Evolutionary conservation across 1,140 invertebrate genomes (phyloP).

Genomic region (Aporrectodea caliginosa): DNA sequence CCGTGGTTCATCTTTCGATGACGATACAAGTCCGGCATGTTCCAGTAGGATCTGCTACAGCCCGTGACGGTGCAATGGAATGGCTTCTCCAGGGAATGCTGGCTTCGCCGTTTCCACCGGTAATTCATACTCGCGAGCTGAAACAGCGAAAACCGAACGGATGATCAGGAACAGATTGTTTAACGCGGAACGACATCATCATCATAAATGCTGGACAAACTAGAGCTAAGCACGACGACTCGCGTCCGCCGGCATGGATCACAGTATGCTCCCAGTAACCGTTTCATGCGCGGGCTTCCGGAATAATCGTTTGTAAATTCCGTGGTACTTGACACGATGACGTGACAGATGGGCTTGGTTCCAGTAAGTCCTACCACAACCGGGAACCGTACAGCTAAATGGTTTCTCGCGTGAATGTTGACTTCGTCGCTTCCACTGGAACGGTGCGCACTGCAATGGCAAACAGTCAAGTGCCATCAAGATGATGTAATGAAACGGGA

Average conservation of each 20-base stretch:
- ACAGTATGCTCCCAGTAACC: background rate
- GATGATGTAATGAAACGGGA: background rate
- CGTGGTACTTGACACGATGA: background rate
- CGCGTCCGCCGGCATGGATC: background rate
- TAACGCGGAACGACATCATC: background rate
- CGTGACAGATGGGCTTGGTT: background rate
- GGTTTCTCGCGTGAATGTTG: background rate
- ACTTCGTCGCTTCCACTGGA: background rate
- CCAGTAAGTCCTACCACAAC: background rate
- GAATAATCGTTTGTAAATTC: background rate
- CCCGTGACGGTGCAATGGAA: background rate
- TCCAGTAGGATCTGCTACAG: conserved; percentile 1
- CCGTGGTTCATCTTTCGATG: background rate
- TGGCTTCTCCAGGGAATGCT: background rate
- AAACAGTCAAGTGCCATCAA: background rate
- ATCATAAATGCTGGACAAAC: background rate
- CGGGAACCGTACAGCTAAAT: background rate
- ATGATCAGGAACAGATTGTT: background rate
- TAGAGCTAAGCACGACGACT: background rate
- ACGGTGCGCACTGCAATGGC: background rate
- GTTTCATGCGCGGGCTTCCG: background rate
- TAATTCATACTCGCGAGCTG: background rate
- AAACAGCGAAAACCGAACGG: background rate
- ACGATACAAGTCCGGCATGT: background rate
- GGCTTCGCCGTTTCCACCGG: background rate